Percentiles rank a stretch among this genome's conserved stretches.
These are phyloP conservation scores for Anarhynchus alexandrinus DNA, from an alignment of 2,113 vertebrate genomes.

Conservation along the genomic window DNA sequence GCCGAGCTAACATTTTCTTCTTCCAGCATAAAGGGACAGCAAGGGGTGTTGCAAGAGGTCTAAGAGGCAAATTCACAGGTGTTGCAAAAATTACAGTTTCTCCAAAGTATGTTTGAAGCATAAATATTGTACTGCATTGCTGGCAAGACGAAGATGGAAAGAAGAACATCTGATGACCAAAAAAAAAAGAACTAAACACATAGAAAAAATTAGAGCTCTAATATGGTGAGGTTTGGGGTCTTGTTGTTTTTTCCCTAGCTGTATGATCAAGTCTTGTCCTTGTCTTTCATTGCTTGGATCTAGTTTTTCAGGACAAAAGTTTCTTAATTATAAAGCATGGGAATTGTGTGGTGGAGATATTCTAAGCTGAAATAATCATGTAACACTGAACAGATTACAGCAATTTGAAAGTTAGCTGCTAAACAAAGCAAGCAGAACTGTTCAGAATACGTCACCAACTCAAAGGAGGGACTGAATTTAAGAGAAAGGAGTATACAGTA, in stretches of 20 bases:
- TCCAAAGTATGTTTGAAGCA: neutral
- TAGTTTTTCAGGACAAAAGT: neutral
- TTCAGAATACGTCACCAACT: neutral
- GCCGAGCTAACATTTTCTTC: neutral
- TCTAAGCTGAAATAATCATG: neutral
- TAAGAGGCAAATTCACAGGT: neutral
- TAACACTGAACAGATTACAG: neutral
- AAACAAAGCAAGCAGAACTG: neutral
- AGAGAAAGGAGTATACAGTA: neutral
- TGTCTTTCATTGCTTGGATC: neutral
- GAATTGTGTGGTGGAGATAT: neutral
- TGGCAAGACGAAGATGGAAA: neutral
- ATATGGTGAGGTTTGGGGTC: neutral
- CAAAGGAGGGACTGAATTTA: neutral
- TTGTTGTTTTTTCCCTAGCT: neutral
- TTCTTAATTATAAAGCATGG: neutral
- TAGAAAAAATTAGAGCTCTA: neutral
- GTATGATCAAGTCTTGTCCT: neutral
- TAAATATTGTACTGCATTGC: neutral
- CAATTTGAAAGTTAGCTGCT: neutral
- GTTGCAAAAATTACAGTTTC: neutral
- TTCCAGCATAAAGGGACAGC: neutral
- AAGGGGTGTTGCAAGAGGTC: neutral
- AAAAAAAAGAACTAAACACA: neutral
- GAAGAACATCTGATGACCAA: neutral